A percentile compares a stretch with the other conserved stretches of the same genome.
These are phyloP conservation scores for Cryptus armator DNA, from an alignment of 2,888 invertebrate species.

Conservation along the genomic window DNA sequence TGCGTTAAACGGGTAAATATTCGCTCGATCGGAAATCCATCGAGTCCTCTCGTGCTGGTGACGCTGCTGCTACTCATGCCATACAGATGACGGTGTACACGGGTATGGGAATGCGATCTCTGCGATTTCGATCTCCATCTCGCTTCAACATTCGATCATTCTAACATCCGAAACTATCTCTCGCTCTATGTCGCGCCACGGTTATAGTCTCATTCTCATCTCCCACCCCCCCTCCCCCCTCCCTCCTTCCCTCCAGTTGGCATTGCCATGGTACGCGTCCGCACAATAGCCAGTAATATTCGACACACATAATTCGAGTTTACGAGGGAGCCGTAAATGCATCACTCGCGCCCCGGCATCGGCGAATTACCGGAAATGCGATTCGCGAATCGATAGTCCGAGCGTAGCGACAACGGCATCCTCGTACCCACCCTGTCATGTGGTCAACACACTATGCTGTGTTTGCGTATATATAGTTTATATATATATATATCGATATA, in stretches of 20 bases:
- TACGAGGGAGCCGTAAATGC: slow-evolving; percentile 76
- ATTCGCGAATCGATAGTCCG: slow-evolving; percentile 76
- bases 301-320: slow-evolving; percentile 77
- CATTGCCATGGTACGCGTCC: background rate
- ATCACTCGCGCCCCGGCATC: slow-evolving; percentile 74
- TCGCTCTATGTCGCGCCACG: slow-evolving; percentile 19
- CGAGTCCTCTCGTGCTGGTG: slow-evolving; percentile 15
- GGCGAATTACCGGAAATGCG: slow-evolving; percentile 79
- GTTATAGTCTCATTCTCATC: slow-evolving; percentile 53
- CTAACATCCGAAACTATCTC: slow-evolving; percentile 33
- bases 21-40: slow-evolving; percentile 56
- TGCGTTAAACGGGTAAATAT: slow-evolving; percentile 55
- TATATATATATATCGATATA: background rate
- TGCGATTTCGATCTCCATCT: slow-evolving; percentile 57
- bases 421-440: slow-evolving; percentile 9
- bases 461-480: background rate
- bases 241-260: background rate
- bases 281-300: slow-evolving; percentile 36
- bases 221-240: background rate
- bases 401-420: slow-evolving; percentile 59
- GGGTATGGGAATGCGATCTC: slow-evolving; percentile 52
- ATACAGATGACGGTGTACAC: slow-evolving; percentile 39
- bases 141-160: slow-evolving; percentile 9
- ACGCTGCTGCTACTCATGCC: slow-evolving; percentile 11
- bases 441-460: background rate